These are phyloP conservation scores for Archips xylosteana DNA, from an alignment of 2,888 invertebrate genomes.

Conservation along the genomic window DNA sequence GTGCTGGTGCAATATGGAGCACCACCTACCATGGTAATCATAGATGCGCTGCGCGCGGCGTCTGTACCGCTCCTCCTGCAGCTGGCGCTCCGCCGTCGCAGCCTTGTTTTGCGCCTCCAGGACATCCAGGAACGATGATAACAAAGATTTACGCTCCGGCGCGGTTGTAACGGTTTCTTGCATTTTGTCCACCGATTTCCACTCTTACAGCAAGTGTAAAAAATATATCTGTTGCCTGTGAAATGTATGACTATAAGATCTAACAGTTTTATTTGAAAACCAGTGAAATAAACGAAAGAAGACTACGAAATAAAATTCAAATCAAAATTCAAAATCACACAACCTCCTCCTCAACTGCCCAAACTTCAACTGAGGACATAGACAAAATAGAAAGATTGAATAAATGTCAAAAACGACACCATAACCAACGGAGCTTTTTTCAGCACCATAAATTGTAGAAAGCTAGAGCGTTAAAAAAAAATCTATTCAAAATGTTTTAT, in stretches of 20 bases:
- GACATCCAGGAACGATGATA: constrained; percentile 76
- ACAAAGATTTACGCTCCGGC: constrained; percentile 75
- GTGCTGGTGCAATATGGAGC: constrained; percentile 25
- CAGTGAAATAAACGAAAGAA: constrained; percentile 49
- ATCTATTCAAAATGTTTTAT: background rate
- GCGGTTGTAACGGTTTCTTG: constrained; percentile 82
- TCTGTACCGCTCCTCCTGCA: constrained; percentile 77
- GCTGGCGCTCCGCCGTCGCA: constrained; percentile 69
- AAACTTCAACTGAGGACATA: constrained; percentile 64
- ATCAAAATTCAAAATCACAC: constrained; percentile 68
- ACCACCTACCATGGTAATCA: constrained; percentile 72
- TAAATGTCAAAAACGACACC: constrained; percentile 22
- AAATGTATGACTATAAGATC: constrained; percentile 7
- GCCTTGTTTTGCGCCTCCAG: constrained; percentile 74
- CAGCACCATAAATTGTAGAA: background rate
- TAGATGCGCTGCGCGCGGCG: constrained; percentile 78
- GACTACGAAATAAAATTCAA: constrained; percentile 57
- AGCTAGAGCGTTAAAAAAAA: background rate
- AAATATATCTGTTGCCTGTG: constrained; percentile 25
- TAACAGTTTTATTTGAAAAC: constrained; percentile 41
- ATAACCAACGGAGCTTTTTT: background rate
- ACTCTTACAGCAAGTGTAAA: constrained; percentile 33
- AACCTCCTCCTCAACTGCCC: constrained; percentile 56
- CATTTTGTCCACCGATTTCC: constrained; percentile 62
- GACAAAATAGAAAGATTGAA: constrained; percentile 41